A percentile compares a stretch with the other conserved stretches of the same genome.
Evolutionary conservation across 2,797 vertebrate genomes (phyloP).

Genomic region (Darevskia nairensis): DNA sequence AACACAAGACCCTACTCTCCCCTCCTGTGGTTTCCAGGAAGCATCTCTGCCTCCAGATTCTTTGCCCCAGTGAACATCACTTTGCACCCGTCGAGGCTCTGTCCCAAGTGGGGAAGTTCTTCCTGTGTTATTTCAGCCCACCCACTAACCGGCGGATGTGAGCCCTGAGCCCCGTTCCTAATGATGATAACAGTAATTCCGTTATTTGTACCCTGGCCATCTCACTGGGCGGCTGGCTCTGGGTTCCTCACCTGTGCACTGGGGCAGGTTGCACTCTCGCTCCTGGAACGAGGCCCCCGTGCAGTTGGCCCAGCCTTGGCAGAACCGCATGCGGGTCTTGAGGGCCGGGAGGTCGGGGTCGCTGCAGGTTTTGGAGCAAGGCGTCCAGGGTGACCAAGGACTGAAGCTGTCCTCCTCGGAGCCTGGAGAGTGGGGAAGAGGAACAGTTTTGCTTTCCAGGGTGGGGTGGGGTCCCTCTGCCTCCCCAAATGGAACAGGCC

Average conservation of each 20-base stretch:
- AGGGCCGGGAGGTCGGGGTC: constrained; percentile 73
- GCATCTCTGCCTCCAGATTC: too few species aligned
- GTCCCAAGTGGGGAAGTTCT: not conserved
- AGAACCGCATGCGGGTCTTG: constrained; percentile 82
- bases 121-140: too few species aligned
- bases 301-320: constrained; percentile 78
- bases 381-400: constrained; percentile 84
- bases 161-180: too few species aligned
- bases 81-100: too few species aligned
- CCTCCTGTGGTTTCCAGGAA: too few species aligned
- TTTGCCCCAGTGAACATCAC: too few species aligned
- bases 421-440: constrained; percentile 1
- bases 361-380: constrained; percentile 86
- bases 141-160: too few species aligned
- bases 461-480: too few species aligned
- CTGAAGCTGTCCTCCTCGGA: constrained; percentile 49
- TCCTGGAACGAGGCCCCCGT: constrained; percentile 79
- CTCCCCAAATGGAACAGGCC: not conserved
- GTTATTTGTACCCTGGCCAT: too few species aligned
- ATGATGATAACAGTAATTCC: too few species aligned
- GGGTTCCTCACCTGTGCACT: constrained; percentile 80
- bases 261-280: constrained; percentile 87
- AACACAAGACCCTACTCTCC: too few species aligned
- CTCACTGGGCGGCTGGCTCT: too few species aligned
- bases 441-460: not conserved